Conservation (phyloP, 2,797 vertebrate genomes). For the Chaetophractus vellerosus region DNA sequence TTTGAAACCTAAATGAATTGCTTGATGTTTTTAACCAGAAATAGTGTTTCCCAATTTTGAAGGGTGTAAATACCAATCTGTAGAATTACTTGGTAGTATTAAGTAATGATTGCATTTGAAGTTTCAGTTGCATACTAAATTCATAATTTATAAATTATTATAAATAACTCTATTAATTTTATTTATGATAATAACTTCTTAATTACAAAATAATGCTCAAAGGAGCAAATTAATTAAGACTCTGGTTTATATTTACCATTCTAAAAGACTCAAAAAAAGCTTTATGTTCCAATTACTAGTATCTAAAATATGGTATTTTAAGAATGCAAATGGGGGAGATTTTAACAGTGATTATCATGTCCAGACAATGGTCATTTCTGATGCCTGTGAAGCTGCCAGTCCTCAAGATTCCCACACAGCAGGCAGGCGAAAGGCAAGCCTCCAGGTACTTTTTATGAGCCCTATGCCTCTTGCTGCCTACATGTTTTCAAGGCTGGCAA, state of each 20-base stretch:
- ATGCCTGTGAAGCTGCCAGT: background rate
- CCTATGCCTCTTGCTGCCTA: background rate
- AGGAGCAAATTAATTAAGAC: background rate
- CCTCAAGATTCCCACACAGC: background rate
- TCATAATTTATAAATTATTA: background rate
- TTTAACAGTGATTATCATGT: slow-evolving; percentile 10
- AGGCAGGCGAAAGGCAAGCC: background rate
- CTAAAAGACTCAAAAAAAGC: background rate
- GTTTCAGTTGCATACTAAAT: background rate
- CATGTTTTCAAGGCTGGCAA: background rate
- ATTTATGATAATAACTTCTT: slow-evolving; percentile 31
- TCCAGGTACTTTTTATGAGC: background rate
- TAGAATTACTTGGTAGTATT: background rate
- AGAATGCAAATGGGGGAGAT: background rate
- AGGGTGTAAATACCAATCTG: background rate
- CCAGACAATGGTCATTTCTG: slow-evolving; percentile 12
- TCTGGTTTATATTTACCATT: slow-evolving; percentile 3
- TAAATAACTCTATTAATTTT: background rate
- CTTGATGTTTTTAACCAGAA: background rate
- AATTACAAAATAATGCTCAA: slow-evolving; percentile 26
- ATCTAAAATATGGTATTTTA: background rate
- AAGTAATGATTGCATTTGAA: background rate
- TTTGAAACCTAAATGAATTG: background rate
- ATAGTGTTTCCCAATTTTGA: background rate
- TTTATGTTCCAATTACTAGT: background rate